phyloP scores from a whole-genome alignment of 2,113 vertebrate species.

The Sebastes schlegelii region DNA sequence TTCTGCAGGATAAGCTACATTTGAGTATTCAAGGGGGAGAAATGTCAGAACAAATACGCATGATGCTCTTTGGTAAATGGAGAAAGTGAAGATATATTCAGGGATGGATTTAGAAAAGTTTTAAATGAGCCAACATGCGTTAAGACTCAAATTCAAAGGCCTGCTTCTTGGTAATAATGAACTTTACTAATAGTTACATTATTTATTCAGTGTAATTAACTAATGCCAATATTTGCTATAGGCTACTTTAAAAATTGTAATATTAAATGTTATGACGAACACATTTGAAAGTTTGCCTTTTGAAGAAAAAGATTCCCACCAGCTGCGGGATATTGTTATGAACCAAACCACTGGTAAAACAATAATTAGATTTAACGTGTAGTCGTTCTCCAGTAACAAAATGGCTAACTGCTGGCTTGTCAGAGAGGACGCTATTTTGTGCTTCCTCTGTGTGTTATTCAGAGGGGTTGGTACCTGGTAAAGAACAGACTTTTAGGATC shows the following conservation, averaged over 20 bases:
- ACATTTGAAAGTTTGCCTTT: no score
- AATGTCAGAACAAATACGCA: background rate
- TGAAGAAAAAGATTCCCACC: no score
- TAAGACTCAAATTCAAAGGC: background rate
- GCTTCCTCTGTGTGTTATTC: no score
- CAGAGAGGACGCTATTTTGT: no score
- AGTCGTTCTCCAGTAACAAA: no score
- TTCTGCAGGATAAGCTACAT: constrained; percentile 11
- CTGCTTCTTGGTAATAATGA: background rate
- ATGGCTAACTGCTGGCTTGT: no score
- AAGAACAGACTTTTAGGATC: no score
- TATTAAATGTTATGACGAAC: no score
- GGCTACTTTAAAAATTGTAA: background rate
- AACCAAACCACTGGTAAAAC: no score
- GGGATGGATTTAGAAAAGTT: background rate
- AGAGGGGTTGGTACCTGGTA: no score
- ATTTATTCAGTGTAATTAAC: background rate
- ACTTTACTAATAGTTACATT: background rate
- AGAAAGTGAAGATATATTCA: background rate
- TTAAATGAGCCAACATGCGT: background rate
- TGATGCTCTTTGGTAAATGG: background rate
- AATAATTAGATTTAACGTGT: no score
- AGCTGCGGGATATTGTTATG: no score
- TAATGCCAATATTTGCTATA: background rate
- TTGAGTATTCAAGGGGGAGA: constrained; percentile 1